Base-by-base conservation (phyloP, 1,140 invertebrate genomes). In the Sycobia sp. region DNA sequence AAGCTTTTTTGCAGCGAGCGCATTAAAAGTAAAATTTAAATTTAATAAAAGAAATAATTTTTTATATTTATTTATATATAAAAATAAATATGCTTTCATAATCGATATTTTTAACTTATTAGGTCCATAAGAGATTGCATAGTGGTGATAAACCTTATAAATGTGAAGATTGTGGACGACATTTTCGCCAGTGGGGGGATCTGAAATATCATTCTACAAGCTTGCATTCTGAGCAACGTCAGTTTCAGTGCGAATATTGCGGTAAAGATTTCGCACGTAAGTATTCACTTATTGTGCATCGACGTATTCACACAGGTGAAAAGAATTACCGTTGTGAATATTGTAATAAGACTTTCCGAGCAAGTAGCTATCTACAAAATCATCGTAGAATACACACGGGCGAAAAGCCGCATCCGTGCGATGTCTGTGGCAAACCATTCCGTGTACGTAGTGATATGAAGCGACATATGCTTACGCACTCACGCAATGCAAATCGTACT, bases 351-450 rank as follows among this genome's bases (percentile, higher is more conserved):
- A 89, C 87, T 10, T 96, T 96, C 78, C 80, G 92, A 22, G 92
- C 92, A 1, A 92, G 91, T 49, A 92, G 90, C 2, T 94, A 95
- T 78, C 76, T 94, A 4, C 88, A 92, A 66, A 91, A 89, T 73
- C 95, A 97, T 77, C 86, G 93, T 62, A 86, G 95, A 59, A 96
- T 97, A 44, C 96, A 98, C 73, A 97, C 93, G 20, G 91, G 92
- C 1, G 91, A 92, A 70, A 91, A 90, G 67, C 92, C 92, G 0
- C 88, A 93, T 76, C 83, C 86, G 0, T 95, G 93, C 76, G 79
- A 84, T 3, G 81, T 91, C 0, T 94, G 93, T 73, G 87, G 86
- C 1, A 94, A 94, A 74, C 86, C 87, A n/a, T 95, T 95, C 78
- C 85, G 93, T 34, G 91, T 93, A 1, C 84, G 88, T 5, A 93